Percentiles rank a stretch among this genome's conserved stretches.
Evolutionary conservation across 2,113 vertebrate genomes (phyloP).

Genomic region (Psittacus erithacus): DNA sequence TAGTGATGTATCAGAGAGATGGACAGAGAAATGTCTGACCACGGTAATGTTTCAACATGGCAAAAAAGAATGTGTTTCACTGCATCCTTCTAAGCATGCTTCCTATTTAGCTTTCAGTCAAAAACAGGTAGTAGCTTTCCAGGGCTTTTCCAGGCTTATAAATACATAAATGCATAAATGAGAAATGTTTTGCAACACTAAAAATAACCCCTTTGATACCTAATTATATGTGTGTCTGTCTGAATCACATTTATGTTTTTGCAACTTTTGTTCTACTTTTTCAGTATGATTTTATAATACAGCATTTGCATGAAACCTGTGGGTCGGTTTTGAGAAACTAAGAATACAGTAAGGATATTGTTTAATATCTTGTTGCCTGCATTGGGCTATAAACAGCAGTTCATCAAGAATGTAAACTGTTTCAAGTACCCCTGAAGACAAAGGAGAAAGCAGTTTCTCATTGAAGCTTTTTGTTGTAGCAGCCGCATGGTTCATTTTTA

Average conservation of each 20-base stretch:
- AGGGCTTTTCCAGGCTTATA: not conserved
- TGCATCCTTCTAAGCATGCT: not conserved
- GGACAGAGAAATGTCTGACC: not conserved
- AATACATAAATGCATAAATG: slow-evolving; percentile 8
- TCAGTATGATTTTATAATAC: not conserved
- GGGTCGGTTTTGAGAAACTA: not conserved
- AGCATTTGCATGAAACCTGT: not conserved
- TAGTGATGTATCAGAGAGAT: not conserved
- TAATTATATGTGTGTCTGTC: not conserved
- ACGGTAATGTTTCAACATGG: not conserved
- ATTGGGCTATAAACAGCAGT: not conserved
- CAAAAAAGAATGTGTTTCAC: not conserved
- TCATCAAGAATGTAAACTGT: not conserved
- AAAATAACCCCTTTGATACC: slow-evolving; percentile 31
- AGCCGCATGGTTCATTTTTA: not conserved
- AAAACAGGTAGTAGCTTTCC: slow-evolving; percentile 4
- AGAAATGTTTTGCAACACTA: slow-evolving; percentile 1
- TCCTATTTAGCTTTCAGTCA: not conserved
- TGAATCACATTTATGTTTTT: not conserved
- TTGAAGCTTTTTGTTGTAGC: not conserved
- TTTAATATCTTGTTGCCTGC: not conserved
- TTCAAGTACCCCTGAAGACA: not conserved
- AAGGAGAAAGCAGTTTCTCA: not conserved
- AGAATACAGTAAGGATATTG: not conserved
- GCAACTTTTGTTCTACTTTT: not conserved